phyloP scores from a whole-genome alignment of 2,888 invertebrate genomes.

The Philhelius pedissequus region DNA sequence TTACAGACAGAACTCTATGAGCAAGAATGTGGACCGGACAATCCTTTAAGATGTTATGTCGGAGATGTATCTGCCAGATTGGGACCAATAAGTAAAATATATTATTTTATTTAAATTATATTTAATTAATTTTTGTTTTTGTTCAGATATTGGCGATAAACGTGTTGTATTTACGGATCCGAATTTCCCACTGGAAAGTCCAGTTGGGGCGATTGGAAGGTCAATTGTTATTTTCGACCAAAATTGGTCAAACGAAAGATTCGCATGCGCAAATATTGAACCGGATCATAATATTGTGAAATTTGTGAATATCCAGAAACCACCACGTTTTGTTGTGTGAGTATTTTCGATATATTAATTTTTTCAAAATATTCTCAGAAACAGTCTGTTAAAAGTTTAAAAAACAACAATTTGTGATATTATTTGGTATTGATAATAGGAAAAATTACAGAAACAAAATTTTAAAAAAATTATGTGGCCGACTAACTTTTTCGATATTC shows the following conservation, averaged over 20 bases:
- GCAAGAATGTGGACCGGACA: conserved; percentile 92
- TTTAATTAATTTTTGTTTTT: neutral
- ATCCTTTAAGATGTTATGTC: conserved; percentile 93
- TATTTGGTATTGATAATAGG: too few relatives aligned
- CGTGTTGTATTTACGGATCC: conserved; percentile 90
- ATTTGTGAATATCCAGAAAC: conserved; percentile 91
- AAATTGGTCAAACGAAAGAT: conserved; percentile 84
- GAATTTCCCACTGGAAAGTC: conserved; percentile 91
- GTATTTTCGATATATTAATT: conserved; percentile 43
- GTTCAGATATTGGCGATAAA: conserved; percentile 85
- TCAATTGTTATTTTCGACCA: conserved; percentile 92
- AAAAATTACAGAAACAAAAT: too few relatives aligned
- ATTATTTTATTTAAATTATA: neutral
- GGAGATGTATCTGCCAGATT: conserved; percentile 93
- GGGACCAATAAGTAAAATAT: conserved; percentile 85
- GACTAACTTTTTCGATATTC: too few relatives aligned
- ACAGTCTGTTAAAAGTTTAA: too few relatives aligned
- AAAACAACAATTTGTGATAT: too few relatives aligned
- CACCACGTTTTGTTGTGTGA: conserved; percentile 93
- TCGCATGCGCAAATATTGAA: conserved; percentile 94
- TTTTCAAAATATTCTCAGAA: too few relatives aligned
- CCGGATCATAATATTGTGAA: conserved; percentile 94
- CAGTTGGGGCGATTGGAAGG: conserved; percentile 88
- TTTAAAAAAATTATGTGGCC: too few relatives aligned
- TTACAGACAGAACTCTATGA: conserved; percentile 88